phyloP scores from a whole-genome alignment of 2,888 invertebrate genomes.

The Toxonevra muliebris region DNA sequence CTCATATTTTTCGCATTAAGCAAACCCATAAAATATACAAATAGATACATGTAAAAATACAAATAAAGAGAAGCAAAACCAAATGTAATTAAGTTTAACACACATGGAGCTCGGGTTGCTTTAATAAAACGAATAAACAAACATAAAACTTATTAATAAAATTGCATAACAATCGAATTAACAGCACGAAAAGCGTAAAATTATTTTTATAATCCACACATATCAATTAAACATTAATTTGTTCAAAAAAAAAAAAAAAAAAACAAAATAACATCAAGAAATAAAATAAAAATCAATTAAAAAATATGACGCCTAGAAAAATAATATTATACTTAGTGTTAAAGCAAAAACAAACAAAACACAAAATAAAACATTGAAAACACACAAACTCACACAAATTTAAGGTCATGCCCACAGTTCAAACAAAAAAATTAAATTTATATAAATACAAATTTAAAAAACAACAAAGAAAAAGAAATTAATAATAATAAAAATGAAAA shows the following conservation, averaged over 20 bases:
- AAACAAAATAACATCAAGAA: not conserved
- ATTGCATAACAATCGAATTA: too few species aligned
- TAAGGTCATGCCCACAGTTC: conserved; percentile 21
- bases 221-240: conserved; percentile 1
- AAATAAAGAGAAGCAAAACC: too few species aligned
- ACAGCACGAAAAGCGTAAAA: too few species aligned
- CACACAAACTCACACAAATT: not conserved
- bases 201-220: not conserved
- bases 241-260: not conserved
- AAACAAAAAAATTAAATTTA: conserved; percentile 15
- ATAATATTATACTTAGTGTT: conserved; percentile 1
- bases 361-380: not conserved
- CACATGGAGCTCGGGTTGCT: too few species aligned
- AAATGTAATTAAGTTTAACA: too few species aligned
- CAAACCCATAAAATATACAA: too few species aligned
- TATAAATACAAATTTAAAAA: not conserved
- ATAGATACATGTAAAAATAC: too few species aligned
- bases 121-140: too few species aligned
- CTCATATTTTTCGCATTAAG: too few species aligned
- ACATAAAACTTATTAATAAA: too few species aligned
- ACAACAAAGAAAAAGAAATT: not conserved
- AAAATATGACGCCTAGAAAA: not conserved
- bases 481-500: conserved; percentile 13
- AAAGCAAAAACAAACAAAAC: conserved; percentile 5
- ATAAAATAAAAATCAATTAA: not conserved